Base-by-base conservation (phyloP, 1,140 invertebrate species). In the Chymomyza costata region DNA sequence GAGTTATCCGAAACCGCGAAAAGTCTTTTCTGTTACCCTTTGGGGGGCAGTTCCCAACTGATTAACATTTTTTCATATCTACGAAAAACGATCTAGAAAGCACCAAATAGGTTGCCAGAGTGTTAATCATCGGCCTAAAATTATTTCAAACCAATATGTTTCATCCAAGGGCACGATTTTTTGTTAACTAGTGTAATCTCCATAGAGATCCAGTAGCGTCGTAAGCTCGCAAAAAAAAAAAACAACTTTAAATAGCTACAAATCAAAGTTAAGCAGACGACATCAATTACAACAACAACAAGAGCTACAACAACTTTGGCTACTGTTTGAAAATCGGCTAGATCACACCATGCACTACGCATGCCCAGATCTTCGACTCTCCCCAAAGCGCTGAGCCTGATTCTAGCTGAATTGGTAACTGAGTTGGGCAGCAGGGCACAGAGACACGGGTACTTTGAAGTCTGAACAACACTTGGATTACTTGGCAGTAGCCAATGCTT, bases 321-420 rank as follows among this genome's bases (percentile, higher is more conserved):
- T 76, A 76, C 73, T 80, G 73, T 80, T 76, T 70, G 73, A 43
- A 61, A 58, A 69, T 55, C 53, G 53, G 59, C 61, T 69, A 70
- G 65, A 76, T 65, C 65, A 52, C 61, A 45, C 47, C 15, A 25
- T 57, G 54, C 59, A 41, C 45, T 34, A 10, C 11, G 2, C 6
- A n/a, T 11, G n/a, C 21, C 25, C 43, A 49, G 53, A 65, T 48
- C 61, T n/a, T n/a, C n/a, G n/a, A n/a, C n/a, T n/a, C n/a, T n/a
- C n/a, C n/a, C n/a, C n/a, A n/a, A 69, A 69, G 65, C 54, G 67
- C 68, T 41, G 57, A 43, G 41, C 38, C 48, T 37, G 35, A 17
- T 34, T 15, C 30, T 28, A 28, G 13, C 18, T 15, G 21, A n/a
- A 37, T 11, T 21, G 5, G 25, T 28, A 6, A 28, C 10, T 28